Conservation (phyloP, 2,888 invertebrate genomes). For the Galeopsomyia nigrocyanea region DNA sequence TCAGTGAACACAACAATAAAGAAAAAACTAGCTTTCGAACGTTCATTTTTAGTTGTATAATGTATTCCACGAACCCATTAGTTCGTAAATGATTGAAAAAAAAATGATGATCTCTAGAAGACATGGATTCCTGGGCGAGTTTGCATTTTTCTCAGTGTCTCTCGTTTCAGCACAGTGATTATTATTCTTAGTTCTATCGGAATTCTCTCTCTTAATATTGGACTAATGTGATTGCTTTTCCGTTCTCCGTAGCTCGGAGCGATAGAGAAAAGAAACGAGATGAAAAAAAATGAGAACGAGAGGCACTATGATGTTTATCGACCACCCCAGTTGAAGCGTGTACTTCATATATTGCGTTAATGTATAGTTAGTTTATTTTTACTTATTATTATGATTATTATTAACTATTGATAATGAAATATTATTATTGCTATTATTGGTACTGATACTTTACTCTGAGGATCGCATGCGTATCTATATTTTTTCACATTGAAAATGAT, state of each 20-base stretch:
- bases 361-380: conserved; percentile 51
- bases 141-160: conserved; percentile 53
- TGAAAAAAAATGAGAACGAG: conserved; percentile 45
- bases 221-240: conserved; percentile 38
- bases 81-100: conserved; percentile 52
- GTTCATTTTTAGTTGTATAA: conserved; percentile 36
- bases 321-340: conserved; percentile 59
- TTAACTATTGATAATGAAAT: conserved; percentile 40
- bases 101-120: conserved; percentile 64
- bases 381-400: conserved; percentile 50
- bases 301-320: conserved; percentile 57
- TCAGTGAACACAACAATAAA: not conserved
- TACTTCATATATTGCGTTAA: conserved; percentile 59
- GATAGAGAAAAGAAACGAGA: conserved; percentile 15
- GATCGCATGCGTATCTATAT: conserved; percentile 43
- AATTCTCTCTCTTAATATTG: conserved; percentile 25
- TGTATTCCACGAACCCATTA: conserved; percentile 47
- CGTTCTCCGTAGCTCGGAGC: conserved; percentile 11
- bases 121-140: conserved; percentile 58
- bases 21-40: not conserved
- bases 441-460: conserved; percentile 44
- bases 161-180: conserved; percentile 43
- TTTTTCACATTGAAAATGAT: conserved; percentile 35
- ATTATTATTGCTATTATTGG: conserved; percentile 33
- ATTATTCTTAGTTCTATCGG: conserved; percentile 34